Evolutionary conservation across 2,888 invertebrate genomes (phyloP).

Genomic region (Philaethria dido): DNA sequence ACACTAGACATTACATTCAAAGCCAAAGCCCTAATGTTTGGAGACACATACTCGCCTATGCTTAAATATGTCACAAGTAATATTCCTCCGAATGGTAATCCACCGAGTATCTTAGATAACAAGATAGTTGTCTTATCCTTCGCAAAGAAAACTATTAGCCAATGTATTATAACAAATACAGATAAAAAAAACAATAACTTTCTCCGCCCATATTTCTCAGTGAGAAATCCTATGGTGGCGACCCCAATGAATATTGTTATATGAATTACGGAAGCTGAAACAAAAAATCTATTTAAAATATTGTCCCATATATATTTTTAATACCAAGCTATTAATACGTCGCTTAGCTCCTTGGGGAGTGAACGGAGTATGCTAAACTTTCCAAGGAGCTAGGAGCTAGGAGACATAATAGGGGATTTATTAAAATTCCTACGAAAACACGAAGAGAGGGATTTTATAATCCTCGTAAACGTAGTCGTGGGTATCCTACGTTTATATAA

Average conservation of each 20-base stretch:
- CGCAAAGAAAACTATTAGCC: conserved; percentile 42
- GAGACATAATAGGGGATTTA: too few species aligned
- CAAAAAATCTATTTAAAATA: neutral
- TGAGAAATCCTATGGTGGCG: conserved; percentile 32
- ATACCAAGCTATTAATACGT: too few species aligned
- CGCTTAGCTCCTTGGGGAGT: too few species aligned
- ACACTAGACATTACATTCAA: conserved; percentile 39
- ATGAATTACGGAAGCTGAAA: conserved; percentile 44
- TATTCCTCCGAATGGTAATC: conserved; percentile 43
- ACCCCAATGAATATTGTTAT: conserved; percentile 21
- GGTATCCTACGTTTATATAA: too few species aligned
- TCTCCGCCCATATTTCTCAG: conserved; percentile 40
- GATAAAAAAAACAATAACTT: conserved; percentile 33
- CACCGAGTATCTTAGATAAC: conserved; percentile 40
- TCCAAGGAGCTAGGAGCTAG: too few species aligned
- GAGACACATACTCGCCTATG: conserved; percentile 38
- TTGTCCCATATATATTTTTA: too few species aligned
- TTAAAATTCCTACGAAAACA: too few species aligned
- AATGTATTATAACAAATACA: conserved; percentile 37
- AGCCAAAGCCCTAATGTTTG: conserved; percentile 33
- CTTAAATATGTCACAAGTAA: conserved; percentile 30
- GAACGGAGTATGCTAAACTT: too few species aligned
- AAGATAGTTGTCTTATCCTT: conserved; percentile 34
- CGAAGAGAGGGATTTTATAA: too few species aligned
- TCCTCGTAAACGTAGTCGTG: too few species aligned